These are phyloP conservation scores for Nyctibius grandis DNA, from an alignment of 2,797 vertebrate genomes.

Conservation along the genomic window DNA sequence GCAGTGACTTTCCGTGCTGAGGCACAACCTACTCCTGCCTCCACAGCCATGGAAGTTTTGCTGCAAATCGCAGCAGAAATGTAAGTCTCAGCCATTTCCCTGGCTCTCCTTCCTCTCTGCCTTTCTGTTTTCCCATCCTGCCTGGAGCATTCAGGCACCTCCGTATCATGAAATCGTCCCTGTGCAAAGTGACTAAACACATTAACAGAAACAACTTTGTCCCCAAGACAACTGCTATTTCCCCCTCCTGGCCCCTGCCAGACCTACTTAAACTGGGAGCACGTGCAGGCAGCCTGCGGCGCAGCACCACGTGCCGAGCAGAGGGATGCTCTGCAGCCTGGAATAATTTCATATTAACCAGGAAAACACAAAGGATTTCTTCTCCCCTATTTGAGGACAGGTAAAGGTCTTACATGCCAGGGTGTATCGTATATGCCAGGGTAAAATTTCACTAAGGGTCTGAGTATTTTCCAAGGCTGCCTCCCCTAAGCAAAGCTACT, in stretches of 20 bases:
- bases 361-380: not conserved
- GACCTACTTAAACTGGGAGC: not conserved
- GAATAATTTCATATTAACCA: not conserved
- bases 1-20: fast-evolving
- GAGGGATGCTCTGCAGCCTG: not conserved
- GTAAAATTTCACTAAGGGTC: not conserved
- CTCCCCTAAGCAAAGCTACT: not conserved
- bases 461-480: not conserved
- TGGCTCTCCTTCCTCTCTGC: fast-evolving
- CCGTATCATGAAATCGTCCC: fast-evolving
- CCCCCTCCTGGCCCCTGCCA: not conserved
- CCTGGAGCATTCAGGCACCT: not conserved
- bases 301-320: not conserved
- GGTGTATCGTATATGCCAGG: not conserved
- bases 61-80: not conserved
- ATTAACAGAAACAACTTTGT: not conserved
- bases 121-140: not conserved
- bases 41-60: fast-evolving
- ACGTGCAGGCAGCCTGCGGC: fast-evolving
- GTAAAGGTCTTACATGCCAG: not conserved
- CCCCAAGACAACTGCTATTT: not conserved
- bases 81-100: fast-evolving
- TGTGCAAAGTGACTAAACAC: not conserved
- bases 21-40: not conserved
- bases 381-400: not conserved